phyloP scores from a whole-genome alignment of 2,888 invertebrate species.

The Hanleya hanleyi region DNA sequence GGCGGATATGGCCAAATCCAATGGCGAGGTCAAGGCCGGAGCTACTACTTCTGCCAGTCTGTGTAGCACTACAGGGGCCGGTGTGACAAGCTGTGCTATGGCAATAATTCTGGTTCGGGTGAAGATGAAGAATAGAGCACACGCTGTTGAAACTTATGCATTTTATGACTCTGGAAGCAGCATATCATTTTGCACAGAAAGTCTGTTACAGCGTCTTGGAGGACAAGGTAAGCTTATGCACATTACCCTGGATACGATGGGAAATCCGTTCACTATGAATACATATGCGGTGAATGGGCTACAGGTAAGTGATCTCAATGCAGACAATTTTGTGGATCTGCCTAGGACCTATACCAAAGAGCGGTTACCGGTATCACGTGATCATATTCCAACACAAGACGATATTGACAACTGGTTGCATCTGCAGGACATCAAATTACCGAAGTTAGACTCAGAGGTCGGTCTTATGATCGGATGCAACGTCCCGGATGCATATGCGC shows the following conservation, averaged over 20 bases:
- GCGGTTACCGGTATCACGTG: conserved; percentile 20
- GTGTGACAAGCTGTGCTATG: neutral
- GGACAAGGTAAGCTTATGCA: neutral
- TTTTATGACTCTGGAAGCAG: neutral
- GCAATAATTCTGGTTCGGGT: neutral
- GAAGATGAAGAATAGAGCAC: neutral
- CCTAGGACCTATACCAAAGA: conserved; percentile 28
- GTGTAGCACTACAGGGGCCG: too few species aligned
- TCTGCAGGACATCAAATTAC: conserved; percentile 18
- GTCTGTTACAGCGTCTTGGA: neutral
- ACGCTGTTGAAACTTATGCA: neutral
- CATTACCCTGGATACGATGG: neutral
- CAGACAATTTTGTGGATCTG: too few species aligned
- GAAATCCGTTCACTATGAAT: neutral
- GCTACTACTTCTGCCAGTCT: too few species aligned
- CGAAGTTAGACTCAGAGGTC: conserved; percentile 17
- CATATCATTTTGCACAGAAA: neutral
- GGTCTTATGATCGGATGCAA: conserved; percentile 16
- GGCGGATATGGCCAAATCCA: neutral
- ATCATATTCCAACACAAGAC: conserved; percentile 24
- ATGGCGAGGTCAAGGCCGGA: conserved; percentile 17
- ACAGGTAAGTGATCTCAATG: too few species aligned
- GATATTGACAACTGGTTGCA: conserved; percentile 29
- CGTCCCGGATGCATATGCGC: conserved; percentile 28
- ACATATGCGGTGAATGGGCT: conserved; percentile 8